These are phyloP conservation scores for Pseudolaguvia tuberculata DNA, from an alignment of 2,113 vertebrate genomes.

Conservation along the genomic window DNA sequence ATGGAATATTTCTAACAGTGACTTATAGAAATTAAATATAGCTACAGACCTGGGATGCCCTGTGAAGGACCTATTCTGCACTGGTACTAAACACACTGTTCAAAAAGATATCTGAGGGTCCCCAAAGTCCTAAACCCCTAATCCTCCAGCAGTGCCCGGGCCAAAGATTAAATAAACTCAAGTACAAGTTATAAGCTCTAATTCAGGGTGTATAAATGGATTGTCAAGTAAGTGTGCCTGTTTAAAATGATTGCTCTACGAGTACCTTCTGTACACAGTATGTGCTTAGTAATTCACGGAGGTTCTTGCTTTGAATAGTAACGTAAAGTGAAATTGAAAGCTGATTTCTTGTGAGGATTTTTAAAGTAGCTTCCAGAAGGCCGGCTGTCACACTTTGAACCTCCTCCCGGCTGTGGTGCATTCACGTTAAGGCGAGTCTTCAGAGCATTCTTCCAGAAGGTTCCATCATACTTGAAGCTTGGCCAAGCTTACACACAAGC, in stretches of 20 bases:
- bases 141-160: too few species aligned
- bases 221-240: not conserved
- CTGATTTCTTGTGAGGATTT: slow-evolving; percentile 33
- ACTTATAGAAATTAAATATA: too few species aligned
- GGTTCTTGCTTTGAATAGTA: slow-evolving; percentile 11
- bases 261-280: not conserved
- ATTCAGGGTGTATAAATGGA: not conserved
- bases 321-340: slow-evolving; percentile 15
- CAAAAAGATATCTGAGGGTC: too few species aligned
- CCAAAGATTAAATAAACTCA: too few species aligned
- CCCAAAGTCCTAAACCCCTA: too few species aligned
- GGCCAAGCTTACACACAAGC: slow-evolving; percentile 28
- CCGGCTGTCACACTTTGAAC: slow-evolving; percentile 38
- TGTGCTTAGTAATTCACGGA: slow-evolving; percentile 37
- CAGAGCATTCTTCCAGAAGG: slow-evolving; percentile 43
- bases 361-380: slow-evolving; percentile 20
- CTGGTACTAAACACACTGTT: too few species aligned
- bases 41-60: too few species aligned
- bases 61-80: too few species aligned
- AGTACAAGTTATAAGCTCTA: not conserved
- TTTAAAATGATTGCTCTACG: not conserved
- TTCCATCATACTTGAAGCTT: slow-evolving; percentile 43
- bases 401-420: slow-evolving; percentile 36
- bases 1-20: too few species aligned
- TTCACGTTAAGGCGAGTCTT: slow-evolving; percentile 36